phyloP scores from a whole-genome alignment of 1,140 invertebrate genomes.

The Diuraphis noxia region DNA sequence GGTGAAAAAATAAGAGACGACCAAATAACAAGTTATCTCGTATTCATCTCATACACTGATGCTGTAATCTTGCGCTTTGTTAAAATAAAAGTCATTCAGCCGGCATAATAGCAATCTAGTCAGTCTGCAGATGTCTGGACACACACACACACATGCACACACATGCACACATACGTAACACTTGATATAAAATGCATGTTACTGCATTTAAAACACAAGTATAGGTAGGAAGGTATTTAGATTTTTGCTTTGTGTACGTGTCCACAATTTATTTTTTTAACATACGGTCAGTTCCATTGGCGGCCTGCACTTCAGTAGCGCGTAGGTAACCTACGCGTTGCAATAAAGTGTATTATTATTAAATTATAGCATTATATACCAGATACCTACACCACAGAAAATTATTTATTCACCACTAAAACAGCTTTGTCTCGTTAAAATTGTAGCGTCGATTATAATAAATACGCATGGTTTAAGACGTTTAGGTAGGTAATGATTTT shows the following conservation, averaged over 20 bases:
- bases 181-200: not conserved
- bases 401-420: not conserved
- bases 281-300: not conserved
- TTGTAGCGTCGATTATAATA: not conserved
- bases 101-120: not conserved
- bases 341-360: not conserved
- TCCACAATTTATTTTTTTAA: not conserved
- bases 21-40: not conserved
- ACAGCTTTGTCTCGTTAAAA: too few species aligned
- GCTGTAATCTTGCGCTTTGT: not conserved
- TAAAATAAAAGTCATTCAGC: not conserved
- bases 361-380: not conserved
- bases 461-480: not conserved
- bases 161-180: too few species aligned
- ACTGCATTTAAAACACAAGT: not conserved
- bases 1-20: not conserved
- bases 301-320: not conserved
- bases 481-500: not conserved
- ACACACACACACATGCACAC: not conserved
- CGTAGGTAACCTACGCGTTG: not conserved
- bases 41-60: not conserved
- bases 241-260: not conserved
- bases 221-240: not conserved
- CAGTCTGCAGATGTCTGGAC: not conserved
- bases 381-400: not conserved